Conservation (phyloP, 30 jellyfish, hydroid and myxozoan genomes). For the Aurelia aurita complex sp. Pacific region DNA sequence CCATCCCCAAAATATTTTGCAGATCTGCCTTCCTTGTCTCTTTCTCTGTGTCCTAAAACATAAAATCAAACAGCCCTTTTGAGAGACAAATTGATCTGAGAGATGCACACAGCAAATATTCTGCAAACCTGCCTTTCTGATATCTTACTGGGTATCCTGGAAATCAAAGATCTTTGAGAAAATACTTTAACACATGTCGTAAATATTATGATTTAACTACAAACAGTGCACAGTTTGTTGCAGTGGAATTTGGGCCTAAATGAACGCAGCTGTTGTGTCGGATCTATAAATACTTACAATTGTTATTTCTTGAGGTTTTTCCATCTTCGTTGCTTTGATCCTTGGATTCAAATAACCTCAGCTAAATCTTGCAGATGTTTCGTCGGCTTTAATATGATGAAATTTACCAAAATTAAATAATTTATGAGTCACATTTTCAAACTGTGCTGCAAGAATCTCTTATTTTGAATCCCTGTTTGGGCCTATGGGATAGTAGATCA, state of each 20-base stretch:
- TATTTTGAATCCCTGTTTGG: too few species aligned
- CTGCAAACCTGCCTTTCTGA: too few species aligned
- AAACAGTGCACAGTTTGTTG: too few species aligned
- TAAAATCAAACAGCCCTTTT: neutral
- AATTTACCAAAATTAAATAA: neutral
- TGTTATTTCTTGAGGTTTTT: conserved; percentile 55
- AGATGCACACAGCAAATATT: too few species aligned
- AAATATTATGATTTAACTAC: too few species aligned
- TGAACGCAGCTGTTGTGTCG: neutral
- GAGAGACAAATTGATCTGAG: neutral
- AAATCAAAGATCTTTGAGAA: too few species aligned
- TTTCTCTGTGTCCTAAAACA: conserved; percentile 11
- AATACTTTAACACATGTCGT: too few species aligned
- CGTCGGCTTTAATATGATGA: neutral
- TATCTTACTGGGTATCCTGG: too few species aligned
- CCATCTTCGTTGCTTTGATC: conserved; percentile 30
- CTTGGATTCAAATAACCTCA: neutral
- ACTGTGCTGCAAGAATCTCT: neutral
- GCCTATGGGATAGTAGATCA: too few species aligned
- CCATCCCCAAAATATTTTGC: conserved; percentile 27
- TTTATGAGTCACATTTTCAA: neutral
- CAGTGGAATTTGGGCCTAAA: neutral
- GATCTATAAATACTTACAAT: conserved; percentile 2
- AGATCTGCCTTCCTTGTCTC: neutral
- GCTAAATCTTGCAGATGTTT: neutral